phyloP scores from a whole-genome alignment of 2,797 vertebrate species.

The Buphagus erythrorhynchus region DNA sequence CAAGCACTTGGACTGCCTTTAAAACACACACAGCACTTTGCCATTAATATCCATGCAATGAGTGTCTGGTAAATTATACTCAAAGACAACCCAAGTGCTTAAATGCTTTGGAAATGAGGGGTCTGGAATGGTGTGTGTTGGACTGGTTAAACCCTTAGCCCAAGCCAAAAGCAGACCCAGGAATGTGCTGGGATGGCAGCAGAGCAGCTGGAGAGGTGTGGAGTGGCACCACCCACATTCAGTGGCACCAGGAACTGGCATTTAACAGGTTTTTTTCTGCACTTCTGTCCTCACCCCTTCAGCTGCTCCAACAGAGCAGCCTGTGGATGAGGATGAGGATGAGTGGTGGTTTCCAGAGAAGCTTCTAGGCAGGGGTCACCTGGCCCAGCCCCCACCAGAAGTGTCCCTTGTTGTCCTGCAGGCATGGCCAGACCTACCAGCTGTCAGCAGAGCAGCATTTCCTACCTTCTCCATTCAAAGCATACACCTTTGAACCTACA shows the following conservation, averaged over 20 bases:
- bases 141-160: background rate
- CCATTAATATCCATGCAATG: background rate
- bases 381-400: background rate
- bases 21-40: background rate
- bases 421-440: background rate
- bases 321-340: background rate
- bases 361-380: background rate
- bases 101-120: background rate
- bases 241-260: background rate
- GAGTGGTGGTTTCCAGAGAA: background rate
- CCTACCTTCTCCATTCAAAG: accelerated
- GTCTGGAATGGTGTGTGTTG: background rate
- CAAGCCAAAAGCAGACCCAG: background rate
- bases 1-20: background rate
- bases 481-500: background rate
- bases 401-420: background rate
- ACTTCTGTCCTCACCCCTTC: background rate
- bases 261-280: background rate
- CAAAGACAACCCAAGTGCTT: background rate
- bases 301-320: background rate
- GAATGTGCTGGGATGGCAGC: background rate
- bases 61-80: background rate
- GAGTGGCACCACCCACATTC: background rate
- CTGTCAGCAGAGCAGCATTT: background rate
- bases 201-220: background rate